A percentile compares a stretch with the other conserved stretches of the same genome.
Evolutionary conservation across 2,888 invertebrate species (phyloP).

Genomic region (Bombylius discolor): DNA sequence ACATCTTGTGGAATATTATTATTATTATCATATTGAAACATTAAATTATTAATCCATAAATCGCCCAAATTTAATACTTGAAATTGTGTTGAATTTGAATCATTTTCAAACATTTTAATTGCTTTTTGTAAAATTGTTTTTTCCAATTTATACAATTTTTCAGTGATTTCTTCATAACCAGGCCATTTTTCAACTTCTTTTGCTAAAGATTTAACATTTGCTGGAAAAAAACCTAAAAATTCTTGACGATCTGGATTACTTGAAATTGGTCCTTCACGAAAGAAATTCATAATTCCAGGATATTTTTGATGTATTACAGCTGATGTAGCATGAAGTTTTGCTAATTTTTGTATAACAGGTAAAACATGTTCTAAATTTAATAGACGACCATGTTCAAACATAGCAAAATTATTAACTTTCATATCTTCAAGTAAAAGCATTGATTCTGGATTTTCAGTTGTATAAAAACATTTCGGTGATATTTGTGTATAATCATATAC

Average conservation of each 20-base stretch:
- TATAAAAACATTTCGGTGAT: slow-evolving; percentile 31
- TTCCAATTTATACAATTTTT: slow-evolving; percentile 30
- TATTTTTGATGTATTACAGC: slow-evolving; percentile 25
- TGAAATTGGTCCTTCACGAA: slow-evolving; percentile 30
- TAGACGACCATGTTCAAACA: slow-evolving; percentile 41
- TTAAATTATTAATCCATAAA: slow-evolving; percentile 32
- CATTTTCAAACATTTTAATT: slow-evolving; percentile 25
- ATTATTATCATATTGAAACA: slow-evolving; percentile 29
- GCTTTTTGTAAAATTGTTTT: slow-evolving; percentile 29
- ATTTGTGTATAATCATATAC: slow-evolving; percentile 30
- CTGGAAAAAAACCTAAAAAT: slow-evolving; percentile 30
- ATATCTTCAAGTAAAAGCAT: slow-evolving; percentile 44
- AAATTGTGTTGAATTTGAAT: slow-evolving; percentile 20
- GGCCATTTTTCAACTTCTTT: slow-evolving; percentile 31
- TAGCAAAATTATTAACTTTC: slow-evolving; percentile 39
- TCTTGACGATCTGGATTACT: slow-evolving; percentile 32
- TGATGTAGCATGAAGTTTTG: slow-evolving; percentile 44
- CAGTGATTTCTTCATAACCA: slow-evolving; percentile 30
- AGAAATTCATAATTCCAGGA: slow-evolving; percentile 27
- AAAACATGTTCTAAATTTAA: slow-evolving; percentile 42
- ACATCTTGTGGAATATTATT: slow-evolving; percentile 29
- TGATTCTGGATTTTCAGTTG: slow-evolving; percentile 31
- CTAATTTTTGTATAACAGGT: slow-evolving; percentile 40
- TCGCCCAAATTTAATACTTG: slow-evolving; percentile 32
- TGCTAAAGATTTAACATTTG: slow-evolving; percentile 30